Evolutionary conservation across 2,888 invertebrate genomes (phyloP), one percentile per base, ranked within the genome.

Genomic region (Drosophila parthenogenetica): DNA sequence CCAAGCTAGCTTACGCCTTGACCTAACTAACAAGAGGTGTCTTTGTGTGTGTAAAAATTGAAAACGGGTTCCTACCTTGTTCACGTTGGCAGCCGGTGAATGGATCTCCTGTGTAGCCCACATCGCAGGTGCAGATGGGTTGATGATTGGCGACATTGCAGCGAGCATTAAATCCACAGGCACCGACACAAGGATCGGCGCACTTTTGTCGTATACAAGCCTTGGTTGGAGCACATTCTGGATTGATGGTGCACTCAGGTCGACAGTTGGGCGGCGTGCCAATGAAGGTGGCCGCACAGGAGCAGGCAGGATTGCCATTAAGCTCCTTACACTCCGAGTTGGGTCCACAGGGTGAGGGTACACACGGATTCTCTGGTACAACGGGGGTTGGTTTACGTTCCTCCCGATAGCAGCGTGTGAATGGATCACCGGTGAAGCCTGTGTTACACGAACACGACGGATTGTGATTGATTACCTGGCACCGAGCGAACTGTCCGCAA

Each of bases 401-500:
- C 37, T 90, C 88, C 58, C 85, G 79, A 84, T 94, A 94, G 89
- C 96, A 96, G 90, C 95, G 94, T 3, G 94, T 93, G 73, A 96
- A 96, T 54, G 96, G 96, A 93, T 96, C 96, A 37, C 96, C 96
- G 4, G 95, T 95, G 82, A 94, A 94, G 72, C 94, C 94, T 8
- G 93, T 89, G 14, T 94, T 93, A 89, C 96, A 96, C 55, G 94
- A 94, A 90, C 96, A 96, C 75, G 96, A 95, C 0, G 96, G 95
- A 87, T 95, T 95, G 89, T 96, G 96, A 91, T 96, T 96, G 35
- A 95, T 94, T 37, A 96, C 95, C 86, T 94, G 94, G 90, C 96
- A 97, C 78, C 94, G 93, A 1, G 96, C 95, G 79, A 94, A 94
- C 13, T 94, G 92, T 19, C 96, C 96, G 90, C 96, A 96, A 25